Base-by-base conservation (phyloP, 2,888 invertebrate species). In the Caenorhabditis sulstoni region DNA sequence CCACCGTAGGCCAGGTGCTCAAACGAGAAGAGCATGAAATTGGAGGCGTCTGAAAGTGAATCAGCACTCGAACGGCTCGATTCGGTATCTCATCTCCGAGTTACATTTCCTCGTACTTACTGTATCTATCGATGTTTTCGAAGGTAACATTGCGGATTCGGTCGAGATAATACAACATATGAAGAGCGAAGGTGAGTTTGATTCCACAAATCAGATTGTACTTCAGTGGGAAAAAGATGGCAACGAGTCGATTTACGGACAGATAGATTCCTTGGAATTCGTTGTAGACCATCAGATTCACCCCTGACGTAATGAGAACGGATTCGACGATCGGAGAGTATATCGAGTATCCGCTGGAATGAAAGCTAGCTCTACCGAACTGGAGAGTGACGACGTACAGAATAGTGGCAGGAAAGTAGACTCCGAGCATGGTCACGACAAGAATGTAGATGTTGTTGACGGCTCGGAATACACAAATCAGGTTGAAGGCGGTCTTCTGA, bases 231-330 rank as follows among this genome's bases (percentile, higher is more conserved):
- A 53, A 52, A 4, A 44, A 35, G 14, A 68, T 61, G 14, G 59
- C 52, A 5, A 61, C 20, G n/a, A 61, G 53, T 9, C 68, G 68
- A 50, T 68, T 68, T 1, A 68, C 12, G 5, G 68, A 41, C 0
- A 49, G 44, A 22, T 59, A 68, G 8, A 68, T 53, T 11, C 68
- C 59, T 45, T 68, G 68, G 50, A 68, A 59, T 37, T 68, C 68
- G 23, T 68, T 68, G 41, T 23, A 68, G 8, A 68, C 53, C 45
- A 52, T 18, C 53, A 68, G 12, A 37, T 68, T 68, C 12, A 53
- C 8, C 9, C 50, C 52, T 2, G 14, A 44, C 7, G 41, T 41
- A 0, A 68, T 45, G 5, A 68, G 8, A 18, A 68, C 45, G 14
- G 59, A 44, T 20, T 68, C 68, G 35, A 68, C n/a, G 2, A 53